Base-by-base conservation (phyloP, 1,140 invertebrate species). In the Drosophila nigrodunni region DNA sequence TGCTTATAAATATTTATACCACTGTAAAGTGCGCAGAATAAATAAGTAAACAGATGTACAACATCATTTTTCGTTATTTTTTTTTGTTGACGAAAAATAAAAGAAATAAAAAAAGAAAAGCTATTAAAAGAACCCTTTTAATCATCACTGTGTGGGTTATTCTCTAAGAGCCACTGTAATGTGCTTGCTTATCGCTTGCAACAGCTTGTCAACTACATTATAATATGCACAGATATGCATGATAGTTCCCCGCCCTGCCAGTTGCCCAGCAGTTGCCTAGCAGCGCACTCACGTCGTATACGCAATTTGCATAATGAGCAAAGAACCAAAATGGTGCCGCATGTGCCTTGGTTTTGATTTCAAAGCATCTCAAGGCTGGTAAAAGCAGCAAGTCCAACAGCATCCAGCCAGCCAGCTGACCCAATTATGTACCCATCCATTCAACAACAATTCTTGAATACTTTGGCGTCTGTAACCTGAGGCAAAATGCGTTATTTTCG, bases 291-390 rank as follows among this genome's bases (percentile, higher is more conserved):
- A 67, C 70, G 83, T 88, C 83, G 80, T 83, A 77, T 87, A 44
- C 69, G 83, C 77, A 88, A 87, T 87, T 87, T 83, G 83, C 83
- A 87, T 87, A 87, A 87, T 87, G 83, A 65, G 74, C 55, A 60
- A 52, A 78, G 64, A 68, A 65, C 65, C 59, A 64, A 64, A 70
- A 74, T 62, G 59, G 11, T 59, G 73, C 34, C 59, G 60, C 67
- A 64, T 71, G 68, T 47, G 73, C 46, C 41, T 18, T 41, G 44
- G 44, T 25, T 76, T 60, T 71, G 59, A 71, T 71, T 71, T 65
- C 60, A 76, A 65, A 59, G 46, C 43, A 58, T 46, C 21, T 44
- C 50, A 70, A 74, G 72, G 50, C 57, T 57, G 35, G 3, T 46
- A 58, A 34, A 35, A 37, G 11, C 25, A 30, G 25, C 25, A 30